A percentile compares a stretch with the other conserved stretches of the same genome.
Evolutionary conservation across 1,140 invertebrate species (phyloP).

Genomic region (Bombus balteatus): DNA sequence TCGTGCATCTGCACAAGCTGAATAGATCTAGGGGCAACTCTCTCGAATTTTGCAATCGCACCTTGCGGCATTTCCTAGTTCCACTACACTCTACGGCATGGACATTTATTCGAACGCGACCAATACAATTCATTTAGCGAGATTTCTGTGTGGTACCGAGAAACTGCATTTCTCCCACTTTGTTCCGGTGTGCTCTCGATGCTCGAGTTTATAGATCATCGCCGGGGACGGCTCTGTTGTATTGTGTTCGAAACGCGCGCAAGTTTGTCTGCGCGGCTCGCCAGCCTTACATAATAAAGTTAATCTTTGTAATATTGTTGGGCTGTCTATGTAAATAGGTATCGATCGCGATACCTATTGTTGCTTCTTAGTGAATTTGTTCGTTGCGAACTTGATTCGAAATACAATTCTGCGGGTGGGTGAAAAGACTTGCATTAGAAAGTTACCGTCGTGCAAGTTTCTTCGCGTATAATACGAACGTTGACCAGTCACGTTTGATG

Average conservation of each 20-base stretch:
- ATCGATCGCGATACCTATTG: background rate
- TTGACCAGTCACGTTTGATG: too few species aligned
- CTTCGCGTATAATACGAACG: background rate
- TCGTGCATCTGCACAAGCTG: constrained; percentile 64
- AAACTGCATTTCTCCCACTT: background rate
- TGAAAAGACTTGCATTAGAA: background rate
- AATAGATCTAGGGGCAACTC: constrained; percentile 32
- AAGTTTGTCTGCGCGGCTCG: background rate
- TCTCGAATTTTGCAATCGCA: constrained; percentile 58
- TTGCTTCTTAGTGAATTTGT: background rate
- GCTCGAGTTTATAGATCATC: constrained; percentile 15
- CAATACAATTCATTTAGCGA: constrained; percentile 36
- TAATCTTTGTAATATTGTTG: constrained; percentile 12
- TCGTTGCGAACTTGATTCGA: background rate
- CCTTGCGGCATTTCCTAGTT: constrained; percentile 62
- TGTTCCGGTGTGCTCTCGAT: background rate
- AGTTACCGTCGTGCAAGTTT: background rate
- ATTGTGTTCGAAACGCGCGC: background rate
- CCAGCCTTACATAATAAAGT: background rate
- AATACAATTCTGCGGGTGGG: background rate
- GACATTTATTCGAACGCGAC: constrained; percentile 50
- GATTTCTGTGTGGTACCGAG: background rate
- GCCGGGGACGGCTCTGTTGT: background rate
- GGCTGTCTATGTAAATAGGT: background rate
- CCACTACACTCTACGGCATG: background rate